Evolutionary conservation across 2,888 invertebrate genomes (phyloP), one percentile per base, ranked within the genome.

Genomic region (Eristalis arbustorum): DNA sequence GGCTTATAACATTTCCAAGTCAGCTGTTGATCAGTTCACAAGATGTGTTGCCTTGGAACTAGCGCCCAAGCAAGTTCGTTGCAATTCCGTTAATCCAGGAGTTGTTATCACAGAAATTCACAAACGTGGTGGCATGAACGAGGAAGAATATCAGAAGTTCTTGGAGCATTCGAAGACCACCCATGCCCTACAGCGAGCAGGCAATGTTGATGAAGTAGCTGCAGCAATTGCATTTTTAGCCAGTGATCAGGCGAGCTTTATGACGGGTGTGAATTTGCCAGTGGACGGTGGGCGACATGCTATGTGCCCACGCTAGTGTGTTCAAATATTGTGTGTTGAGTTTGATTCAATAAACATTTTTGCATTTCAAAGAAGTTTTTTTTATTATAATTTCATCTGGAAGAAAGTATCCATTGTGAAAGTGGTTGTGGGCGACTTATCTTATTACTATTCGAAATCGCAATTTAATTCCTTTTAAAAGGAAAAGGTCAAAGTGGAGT

Each of bases 241-340:
- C 0, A 97, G 97, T 87, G 96, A 96, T 77, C 94, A 96, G 88
- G 96, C 97, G 1, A 96, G 96, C 89, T 98, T 97, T 91, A 97
- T 98, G 14, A 99, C 98, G 5, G 98, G 98, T 2, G 97, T 95
- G 3, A 96, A 95, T 79, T 89, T 99, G 49, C 96, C 98, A 0
- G 96, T 98, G 0, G 99, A 99, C 92, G 99, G 99, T 37, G 99
- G 99, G 0, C 94, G 98, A 78, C 97, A 98, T 92, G 96, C 96
- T 13, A 96, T 98, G 96, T 98, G 98, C 90, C 98, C 98, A 14
- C 95, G 98, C 89, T 95, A 93, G 93, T 85, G 81, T 88, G 23
- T 4, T 37, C 18, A 22, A 31, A 18, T n/a, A n/a, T n/a, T n/a
- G n/a, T 63, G 57, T 14, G 31, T 57, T 59, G 25, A 14, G 5